Percentiles rank a stretch among this genome's conserved stretches.
These are phyloP conservation scores for Agonopterix heracliana DNA, from an alignment of 2,888 invertebrate species.

Conservation along the genomic window DNA sequence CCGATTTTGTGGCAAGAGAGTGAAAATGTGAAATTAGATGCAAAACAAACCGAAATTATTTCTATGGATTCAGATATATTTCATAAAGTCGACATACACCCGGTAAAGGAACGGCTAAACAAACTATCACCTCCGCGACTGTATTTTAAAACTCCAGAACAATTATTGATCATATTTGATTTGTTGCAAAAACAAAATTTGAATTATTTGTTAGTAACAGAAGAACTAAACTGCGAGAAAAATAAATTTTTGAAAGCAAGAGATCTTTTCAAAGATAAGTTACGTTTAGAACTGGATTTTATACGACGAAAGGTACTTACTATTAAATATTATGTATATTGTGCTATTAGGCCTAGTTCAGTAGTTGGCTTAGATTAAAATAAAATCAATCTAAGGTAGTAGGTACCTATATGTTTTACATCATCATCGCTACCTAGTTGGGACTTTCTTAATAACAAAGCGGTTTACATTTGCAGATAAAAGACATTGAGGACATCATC, in stretches of 20 bases:
- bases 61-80: constrained; percentile 49
- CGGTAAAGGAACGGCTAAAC: constrained; percentile 35
- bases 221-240: constrained; percentile 55
- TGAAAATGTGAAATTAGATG: constrained; percentile 38
- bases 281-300: constrained; percentile 44
- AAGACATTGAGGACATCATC: constrained; percentile 45
- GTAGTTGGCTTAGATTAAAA: neutral
- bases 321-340: too few species aligned
- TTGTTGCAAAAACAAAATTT: constrained; percentile 62
- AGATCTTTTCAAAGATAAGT: constrained; percentile 36
- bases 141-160: constrained; percentile 56
- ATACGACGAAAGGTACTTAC: constrained; percentile 59
- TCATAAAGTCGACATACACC: constrained; percentile 35
- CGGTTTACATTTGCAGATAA: constrained; percentile 37
- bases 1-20: constrained; percentile 61
- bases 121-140: constrained; percentile 45
- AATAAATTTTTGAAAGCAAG: constrained; percentile 54
- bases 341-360: neutral
- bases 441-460: too few species aligned
- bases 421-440: too few species aligned
- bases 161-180: constrained; percentile 48
- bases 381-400: neutral
- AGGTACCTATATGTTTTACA: neutral
- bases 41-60: constrained; percentile 43
- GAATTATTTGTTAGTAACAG: constrained; percentile 61